Conservation (phyloP, 1,140 invertebrate species). For the Drosophila tristis region DNA sequence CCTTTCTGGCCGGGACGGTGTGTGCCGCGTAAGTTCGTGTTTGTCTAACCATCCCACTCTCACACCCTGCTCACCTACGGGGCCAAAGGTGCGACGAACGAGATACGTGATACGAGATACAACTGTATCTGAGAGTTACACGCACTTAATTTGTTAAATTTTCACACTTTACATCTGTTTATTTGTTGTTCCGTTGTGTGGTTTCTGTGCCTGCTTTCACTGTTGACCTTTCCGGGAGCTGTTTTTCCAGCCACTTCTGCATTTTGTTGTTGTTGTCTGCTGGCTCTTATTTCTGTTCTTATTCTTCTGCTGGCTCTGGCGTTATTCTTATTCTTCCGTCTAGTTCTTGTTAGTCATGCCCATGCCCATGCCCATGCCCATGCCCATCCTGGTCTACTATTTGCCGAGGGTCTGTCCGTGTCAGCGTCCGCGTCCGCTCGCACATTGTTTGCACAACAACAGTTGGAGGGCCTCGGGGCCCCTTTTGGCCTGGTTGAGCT, state of each 20-base stretch:
- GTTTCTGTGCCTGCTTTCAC: conserved; percentile 50
- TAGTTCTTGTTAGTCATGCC: conserved; percentile 41
- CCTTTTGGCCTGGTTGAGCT: conserved; percentile 34
- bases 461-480: conserved; percentile 34
- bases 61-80: not conserved
- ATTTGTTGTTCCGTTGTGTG: conserved; percentile 40
- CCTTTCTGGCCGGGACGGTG: too few relatives aligned
- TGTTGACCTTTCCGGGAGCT: conserved; percentile 69
- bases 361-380: conserved; percentile 1
- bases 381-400: conserved; percentile 33
- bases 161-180: conserved; percentile 72
- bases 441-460: conserved; percentile 57
- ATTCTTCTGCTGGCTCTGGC: not conserved
- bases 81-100: conserved; percentile 7
- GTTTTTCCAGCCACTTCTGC: conserved; percentile 27
- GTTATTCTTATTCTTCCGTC: not conserved
- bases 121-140: conserved; percentile 49
- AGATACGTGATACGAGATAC: conserved; percentile 4
- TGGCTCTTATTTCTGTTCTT: conserved; percentile 13
- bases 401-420: conserved; percentile 30
- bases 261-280: conserved; percentile 5
- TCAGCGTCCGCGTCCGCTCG: conserved; percentile 22
- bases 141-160: conserved; percentile 77
- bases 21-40: too few relatives aligned
- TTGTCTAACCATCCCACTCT: conserved; percentile 2